phyloP scores from a whole-genome alignment of 2,797 vertebrate species.

The Caiman crocodilus region DNA sequence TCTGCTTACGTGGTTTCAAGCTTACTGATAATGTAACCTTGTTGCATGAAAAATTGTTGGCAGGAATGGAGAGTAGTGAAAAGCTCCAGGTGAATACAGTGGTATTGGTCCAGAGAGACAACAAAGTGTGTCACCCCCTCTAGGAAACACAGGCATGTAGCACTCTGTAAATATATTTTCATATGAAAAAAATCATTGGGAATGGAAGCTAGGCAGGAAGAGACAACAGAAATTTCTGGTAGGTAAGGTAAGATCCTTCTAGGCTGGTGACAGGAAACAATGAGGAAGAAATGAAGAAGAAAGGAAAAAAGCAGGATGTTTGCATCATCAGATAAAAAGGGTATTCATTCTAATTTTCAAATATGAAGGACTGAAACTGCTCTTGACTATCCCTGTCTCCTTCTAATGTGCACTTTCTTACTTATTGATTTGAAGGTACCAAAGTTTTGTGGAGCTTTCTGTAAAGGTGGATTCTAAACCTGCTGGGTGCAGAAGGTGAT shows the following conservation, averaged over 20 bases:
- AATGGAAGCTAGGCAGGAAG: not conserved
- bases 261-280: not conserved
- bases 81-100: not conserved
- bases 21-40: not conserved
- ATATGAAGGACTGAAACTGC: not conserved
- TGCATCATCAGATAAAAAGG: not conserved
- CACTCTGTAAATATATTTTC: not conserved
- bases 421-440: not conserved
- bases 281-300: not conserved
- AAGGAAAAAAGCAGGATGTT: not conserved
- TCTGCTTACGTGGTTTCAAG: not conserved
- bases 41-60: not conserved
- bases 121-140: not conserved
- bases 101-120: not conserved
- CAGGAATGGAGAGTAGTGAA: not conserved
- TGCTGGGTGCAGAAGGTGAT: not conserved
- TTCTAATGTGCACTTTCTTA: not conserved
- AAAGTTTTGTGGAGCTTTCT: not conserved
- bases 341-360: not conserved
- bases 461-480: not conserved
- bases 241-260: not conserved
- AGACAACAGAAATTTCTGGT: not conserved
- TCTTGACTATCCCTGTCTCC: not conserved
- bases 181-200: not conserved
- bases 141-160: not conserved